These are phyloP conservation scores for Phoebastria nigripes DNA, from an alignment of 2,797 vertebrate species.

Conservation along the genomic window DNA sequence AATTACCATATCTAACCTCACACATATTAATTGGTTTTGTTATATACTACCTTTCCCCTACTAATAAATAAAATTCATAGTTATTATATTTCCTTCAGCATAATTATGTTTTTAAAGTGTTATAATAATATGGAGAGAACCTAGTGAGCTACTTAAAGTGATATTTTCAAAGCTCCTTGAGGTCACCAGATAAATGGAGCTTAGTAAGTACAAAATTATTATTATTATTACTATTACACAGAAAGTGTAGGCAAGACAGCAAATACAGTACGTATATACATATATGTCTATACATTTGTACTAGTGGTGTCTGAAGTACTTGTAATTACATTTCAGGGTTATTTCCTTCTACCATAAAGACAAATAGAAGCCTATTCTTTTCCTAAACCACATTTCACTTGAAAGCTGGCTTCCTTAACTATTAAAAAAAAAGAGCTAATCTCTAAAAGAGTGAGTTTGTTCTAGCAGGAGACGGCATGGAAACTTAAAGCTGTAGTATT, in stretches of 20 bases:
- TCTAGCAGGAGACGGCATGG: background rate
- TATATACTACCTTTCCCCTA: background rate
- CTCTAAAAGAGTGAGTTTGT: background rate
- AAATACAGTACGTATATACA: background rate
- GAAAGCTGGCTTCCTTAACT: background rate
- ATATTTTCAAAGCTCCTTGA: background rate
- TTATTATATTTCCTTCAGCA: background rate
- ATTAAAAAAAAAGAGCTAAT: background rate
- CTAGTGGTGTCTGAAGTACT: background rate
- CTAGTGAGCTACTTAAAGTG: background rate
- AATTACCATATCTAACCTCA: background rate
- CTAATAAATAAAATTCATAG: background rate
- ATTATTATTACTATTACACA: background rate
- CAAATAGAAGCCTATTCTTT: background rate
- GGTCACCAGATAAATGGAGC: background rate
- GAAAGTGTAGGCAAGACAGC: background rate
- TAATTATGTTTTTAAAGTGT: background rate
- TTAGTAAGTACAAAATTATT: background rate
- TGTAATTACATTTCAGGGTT: background rate
- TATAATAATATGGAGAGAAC: background rate
- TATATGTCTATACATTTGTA: background rate
- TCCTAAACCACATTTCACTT: background rate
- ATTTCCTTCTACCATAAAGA: background rate
- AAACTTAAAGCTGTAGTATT: background rate
- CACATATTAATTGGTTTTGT: background rate